A percentile compares a stretch with the other conserved stretches of the same genome.
Evolutionary conservation across 2,113 vertebrate species (phyloP).

Genomic region (Sakesphorus luctuosus): DNA sequence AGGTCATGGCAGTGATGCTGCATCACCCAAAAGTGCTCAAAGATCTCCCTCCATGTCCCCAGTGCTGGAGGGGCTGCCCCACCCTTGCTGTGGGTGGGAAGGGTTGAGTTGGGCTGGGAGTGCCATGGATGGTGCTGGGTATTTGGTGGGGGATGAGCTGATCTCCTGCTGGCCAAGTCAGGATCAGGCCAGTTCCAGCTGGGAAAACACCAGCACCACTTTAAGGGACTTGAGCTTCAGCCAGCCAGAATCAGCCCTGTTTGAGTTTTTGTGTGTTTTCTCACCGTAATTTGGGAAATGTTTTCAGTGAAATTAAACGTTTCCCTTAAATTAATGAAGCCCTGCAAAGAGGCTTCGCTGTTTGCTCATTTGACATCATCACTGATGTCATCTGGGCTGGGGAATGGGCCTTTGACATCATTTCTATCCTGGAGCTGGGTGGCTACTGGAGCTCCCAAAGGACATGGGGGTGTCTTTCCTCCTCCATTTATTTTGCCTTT

Average conservation of each 20-base stretch:
- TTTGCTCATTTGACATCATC: neutral
- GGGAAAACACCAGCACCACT: neutral
- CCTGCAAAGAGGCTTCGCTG: neutral
- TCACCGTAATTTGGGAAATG: neutral
- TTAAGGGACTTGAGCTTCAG: neutral
- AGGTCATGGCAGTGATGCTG: neutral
- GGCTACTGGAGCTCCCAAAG: neutral
- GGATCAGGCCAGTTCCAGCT: neutral
- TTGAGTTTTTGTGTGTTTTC: neutral
- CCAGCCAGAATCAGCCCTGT: neutral
- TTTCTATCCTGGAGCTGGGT: neutral
- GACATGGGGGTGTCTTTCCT: neutral
- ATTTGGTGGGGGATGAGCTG: neutral
- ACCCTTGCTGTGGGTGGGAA: neutral
- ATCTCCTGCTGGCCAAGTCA: neutral
- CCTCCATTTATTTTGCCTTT: neutral
- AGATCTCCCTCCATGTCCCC: neutral
- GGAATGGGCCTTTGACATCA: neutral
- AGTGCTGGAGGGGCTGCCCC: neutral
- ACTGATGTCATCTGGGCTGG: neutral
- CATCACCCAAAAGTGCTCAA: neutral
- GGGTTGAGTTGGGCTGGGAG: neutral
- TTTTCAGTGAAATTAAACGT: neutral
- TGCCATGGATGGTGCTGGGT: neutral
- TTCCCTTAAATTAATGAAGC: neutral